These are phyloP conservation scores for Cephalotes varians DNA, from an alignment of 2,888 invertebrate genomes.

Conservation along the genomic window DNA sequence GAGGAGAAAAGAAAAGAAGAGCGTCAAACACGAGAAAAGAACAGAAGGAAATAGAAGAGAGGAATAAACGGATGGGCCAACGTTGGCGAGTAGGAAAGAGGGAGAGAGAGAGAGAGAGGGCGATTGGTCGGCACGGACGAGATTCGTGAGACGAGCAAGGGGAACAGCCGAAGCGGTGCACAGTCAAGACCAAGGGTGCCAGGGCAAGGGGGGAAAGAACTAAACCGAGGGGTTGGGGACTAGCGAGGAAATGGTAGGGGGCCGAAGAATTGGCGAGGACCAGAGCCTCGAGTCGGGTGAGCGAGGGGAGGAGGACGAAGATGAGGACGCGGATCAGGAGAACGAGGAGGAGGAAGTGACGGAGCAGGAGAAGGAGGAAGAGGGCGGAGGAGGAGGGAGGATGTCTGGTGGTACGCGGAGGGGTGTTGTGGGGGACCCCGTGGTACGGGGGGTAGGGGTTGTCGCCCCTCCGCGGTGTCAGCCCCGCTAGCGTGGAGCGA, in stretches of 20 bases:
- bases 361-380: slow-evolving; percentile 66
- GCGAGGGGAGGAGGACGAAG: slow-evolving; percentile 67
- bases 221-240: slow-evolving; percentile 75
- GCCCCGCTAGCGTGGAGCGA: slow-evolving; percentile 75
- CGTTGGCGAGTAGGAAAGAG: slow-evolving; percentile 58
- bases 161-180: slow-evolving; percentile 69
- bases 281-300: slow-evolving; percentile 71
- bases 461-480: slow-evolving; percentile 72
- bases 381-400: slow-evolving; percentile 57
- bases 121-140: slow-evolving; percentile 62
- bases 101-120: slow-evolving; percentile 62
- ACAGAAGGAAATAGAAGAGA: slow-evolving; percentile 66
- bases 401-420: slow-evolving; percentile 69
- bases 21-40: slow-evolving; percentile 56
- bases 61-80: slow-evolving; percentile 50
- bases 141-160: slow-evolving; percentile 73
- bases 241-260: slow-evolving; percentile 78
- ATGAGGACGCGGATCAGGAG: slow-evolving; percentile 67
- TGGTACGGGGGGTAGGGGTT: slow-evolving; percentile 66
- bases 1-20: slow-evolving; percentile 34
- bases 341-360: slow-evolving; percentile 58
- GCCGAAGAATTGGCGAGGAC: slow-evolving; percentile 83
- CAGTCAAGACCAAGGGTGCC: slow-evolving; percentile 59
- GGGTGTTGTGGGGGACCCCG: slow-evolving; percentile 65
- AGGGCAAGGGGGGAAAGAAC: slow-evolving; percentile 62